Percentiles rank a stretch among this genome's conserved stretches.
Evolutionary conservation across 2,888 invertebrate species (phyloP).

Genomic region (Ischnus inquisitorius): DNA sequence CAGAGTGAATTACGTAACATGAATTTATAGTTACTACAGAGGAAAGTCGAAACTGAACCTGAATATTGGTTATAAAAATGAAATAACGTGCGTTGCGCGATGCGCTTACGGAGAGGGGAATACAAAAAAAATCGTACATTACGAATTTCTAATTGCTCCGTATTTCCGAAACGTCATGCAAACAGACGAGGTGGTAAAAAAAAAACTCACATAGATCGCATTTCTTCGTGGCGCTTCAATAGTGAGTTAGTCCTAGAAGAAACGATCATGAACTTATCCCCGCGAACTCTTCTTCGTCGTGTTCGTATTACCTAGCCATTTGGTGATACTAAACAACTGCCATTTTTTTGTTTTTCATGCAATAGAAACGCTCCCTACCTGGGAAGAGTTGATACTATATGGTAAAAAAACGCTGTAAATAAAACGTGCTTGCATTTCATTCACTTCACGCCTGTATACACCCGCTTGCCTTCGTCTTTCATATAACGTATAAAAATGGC

Average conservation of each 20-base stretch:
- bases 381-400: conserved; percentile 85
- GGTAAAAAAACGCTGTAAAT: conserved; percentile 80
- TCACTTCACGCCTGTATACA: conserved; percentile 46
- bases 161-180: too few species aligned
- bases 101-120: too few species aligned
- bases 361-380: conserved; percentile 84
- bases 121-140: too few species aligned
- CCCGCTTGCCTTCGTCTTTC: conserved; percentile 32
- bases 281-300: background rate
- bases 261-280: conserved; percentile 16
- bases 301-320: conserved; percentile 37
- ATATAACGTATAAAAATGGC: background rate
- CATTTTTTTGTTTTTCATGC: conserved; percentile 79
- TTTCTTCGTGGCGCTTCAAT: background rate
- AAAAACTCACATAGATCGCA: background rate
- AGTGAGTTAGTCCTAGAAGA: background rate
- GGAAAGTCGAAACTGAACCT: too few species aligned
- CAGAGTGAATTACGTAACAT: too few species aligned
- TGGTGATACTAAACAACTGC: conserved; percentile 70
- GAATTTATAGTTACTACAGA: too few species aligned
- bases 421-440: conserved; percentile 77
- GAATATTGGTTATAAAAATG: too few species aligned
- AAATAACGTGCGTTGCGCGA: too few species aligned
- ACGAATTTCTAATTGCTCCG: too few species aligned
- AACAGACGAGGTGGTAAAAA: background rate